Evolutionary conservation across 2,113 vertebrate species (phyloP).

Genomic region (Rhinoptilus africanus): DNA sequence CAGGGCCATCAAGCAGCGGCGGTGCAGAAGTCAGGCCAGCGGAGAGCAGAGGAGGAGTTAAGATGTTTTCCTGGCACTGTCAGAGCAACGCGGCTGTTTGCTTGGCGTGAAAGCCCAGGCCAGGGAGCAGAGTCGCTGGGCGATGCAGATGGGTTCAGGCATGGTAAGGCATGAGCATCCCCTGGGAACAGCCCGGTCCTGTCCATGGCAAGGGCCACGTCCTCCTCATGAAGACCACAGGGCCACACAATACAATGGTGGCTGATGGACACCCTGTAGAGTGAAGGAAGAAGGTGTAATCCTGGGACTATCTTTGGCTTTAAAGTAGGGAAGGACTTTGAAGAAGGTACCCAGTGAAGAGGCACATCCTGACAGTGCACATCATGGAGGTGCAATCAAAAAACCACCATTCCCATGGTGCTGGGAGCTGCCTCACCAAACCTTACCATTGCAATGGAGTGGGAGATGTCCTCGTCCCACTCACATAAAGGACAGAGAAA

Average conservation of each 20-base stretch:
- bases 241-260: neutral
- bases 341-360: neutral
- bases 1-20: neutral
- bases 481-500: neutral
- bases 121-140: neutral
- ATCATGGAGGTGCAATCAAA: neutral
- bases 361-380: neutral
- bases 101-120: neutral
- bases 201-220: neutral
- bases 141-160: neutral
- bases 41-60: neutral
- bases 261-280: neutral
- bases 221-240: neutral
- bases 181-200: neutral
- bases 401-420: rapidly evolving
- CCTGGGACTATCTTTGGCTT: neutral
- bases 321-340: neutral
- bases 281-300: neutral
- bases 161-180: neutral
- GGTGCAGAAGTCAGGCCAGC: neutral
- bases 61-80: neutral
- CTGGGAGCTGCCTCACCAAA: neutral
- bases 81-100: neutral
- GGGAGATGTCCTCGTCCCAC: neutral
- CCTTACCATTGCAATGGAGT: neutral